Percentiles rank a stretch among this genome's conserved stretches.
Conservation (phyloP, 2,113 vertebrate species). For the Eonycteris spelaea region DNA sequence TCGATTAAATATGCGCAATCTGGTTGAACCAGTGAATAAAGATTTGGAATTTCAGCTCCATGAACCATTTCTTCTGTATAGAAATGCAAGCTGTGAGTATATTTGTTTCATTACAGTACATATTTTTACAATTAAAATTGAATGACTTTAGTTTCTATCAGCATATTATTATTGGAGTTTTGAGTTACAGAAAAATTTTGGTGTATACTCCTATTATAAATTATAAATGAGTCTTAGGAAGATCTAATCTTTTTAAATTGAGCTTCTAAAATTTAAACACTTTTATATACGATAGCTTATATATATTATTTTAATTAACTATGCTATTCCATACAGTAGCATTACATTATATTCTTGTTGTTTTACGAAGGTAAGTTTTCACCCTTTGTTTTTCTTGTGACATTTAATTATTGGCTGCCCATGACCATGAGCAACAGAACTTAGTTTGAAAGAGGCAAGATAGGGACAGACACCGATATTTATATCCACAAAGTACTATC, state of each 20-base stretch:
- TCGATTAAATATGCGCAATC: conserved; percentile 93
- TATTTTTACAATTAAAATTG: conserved; percentile 14
- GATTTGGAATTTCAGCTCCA: conserved; percentile 98
- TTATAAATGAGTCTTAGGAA: conserved; percentile 1
- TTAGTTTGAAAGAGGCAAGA: neutral
- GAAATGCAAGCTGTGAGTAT: conserved; percentile 92
- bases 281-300: neutral
- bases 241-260: conserved; percentile 16
- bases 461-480: neutral
- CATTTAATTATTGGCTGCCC: neutral
- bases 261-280: conserved; percentile 12
- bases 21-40: conserved; percentile 98
- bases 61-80: conserved; percentile 97
- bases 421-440: neutral
- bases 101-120: neutral
- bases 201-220: neutral
- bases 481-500: neutral
- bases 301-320: conserved; percentile 4
- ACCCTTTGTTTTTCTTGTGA: conserved; percentile 12
- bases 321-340: neutral
- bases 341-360: neutral
- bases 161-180: conserved; percentile 30
- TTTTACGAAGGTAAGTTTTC: conserved; percentile 23
- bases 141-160: neutral
- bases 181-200: conserved; percentile 7